A percentile compares a stretch with the other conserved stretches of the same genome.
Evolutionary conservation across 1,140 invertebrate genomes (phyloP).

Genomic region (Drosophila obscura): DNA sequence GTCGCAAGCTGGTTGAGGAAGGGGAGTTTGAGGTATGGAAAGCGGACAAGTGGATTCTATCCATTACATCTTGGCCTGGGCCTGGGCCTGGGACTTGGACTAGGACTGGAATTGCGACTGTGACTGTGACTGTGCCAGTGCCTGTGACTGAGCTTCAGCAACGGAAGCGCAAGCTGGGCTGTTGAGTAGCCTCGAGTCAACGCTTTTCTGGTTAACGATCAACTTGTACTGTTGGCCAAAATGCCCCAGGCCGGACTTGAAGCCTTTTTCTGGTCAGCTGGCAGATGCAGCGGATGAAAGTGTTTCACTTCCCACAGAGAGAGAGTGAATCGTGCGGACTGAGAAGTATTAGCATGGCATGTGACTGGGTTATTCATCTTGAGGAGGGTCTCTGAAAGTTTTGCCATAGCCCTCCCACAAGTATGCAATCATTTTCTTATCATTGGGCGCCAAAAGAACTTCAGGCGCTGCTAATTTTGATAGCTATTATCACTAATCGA

Average conservation of each 20-base stretch:
- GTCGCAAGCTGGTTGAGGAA: slow-evolving; percentile 44
- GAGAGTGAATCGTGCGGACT: no score
- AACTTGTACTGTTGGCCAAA: slow-evolving; percentile 26
- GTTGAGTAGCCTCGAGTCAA: slow-evolving; percentile 69
- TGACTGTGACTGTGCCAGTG: slow-evolving; percentile 4
- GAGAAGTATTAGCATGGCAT: no score
- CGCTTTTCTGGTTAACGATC: slow-evolving; percentile 58
- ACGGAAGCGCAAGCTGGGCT: slow-evolving; percentile 69
- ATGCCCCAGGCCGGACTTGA: slow-evolving; percentile 45
- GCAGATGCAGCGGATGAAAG: not conserved
- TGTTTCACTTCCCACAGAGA: no score
- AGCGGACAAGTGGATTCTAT: slow-evolving; percentile 69
- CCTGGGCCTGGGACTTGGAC: slow-evolving; percentile 9
- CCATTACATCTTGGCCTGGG: slow-evolving; percentile 65
- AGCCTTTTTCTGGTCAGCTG: slow-evolving; percentile 8
- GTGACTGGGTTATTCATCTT: no score
- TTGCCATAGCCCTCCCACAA: no score
- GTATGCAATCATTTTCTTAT: no score
- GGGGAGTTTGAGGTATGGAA: not conserved
- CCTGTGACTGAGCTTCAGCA: slow-evolving; percentile 13
- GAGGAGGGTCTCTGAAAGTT: no score
- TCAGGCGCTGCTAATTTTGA: no score
- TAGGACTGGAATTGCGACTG: not conserved
- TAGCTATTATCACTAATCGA: no score
- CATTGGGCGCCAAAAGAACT: no score